Percentiles rank a stretch among this genome's conserved stretches.
These are phyloP conservation scores for Brachystomella parvula DNA, from an alignment of 1,140 invertebrate genomes.

Conservation along the genomic window DNA sequence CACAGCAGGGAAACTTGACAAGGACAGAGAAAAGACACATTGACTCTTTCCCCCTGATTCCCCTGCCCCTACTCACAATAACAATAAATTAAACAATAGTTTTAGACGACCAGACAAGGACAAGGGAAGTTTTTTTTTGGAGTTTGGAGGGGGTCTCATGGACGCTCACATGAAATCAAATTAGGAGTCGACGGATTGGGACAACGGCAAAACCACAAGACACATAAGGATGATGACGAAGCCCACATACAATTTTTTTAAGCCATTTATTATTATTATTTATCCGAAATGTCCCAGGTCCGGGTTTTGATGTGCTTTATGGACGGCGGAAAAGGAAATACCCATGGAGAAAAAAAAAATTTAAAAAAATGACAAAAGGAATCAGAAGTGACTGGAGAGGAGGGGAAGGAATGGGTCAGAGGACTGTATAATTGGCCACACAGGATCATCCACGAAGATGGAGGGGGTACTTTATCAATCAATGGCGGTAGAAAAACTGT, in stretches of 20 bases:
- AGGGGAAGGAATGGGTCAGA: background rate
- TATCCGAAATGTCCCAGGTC: background rate
- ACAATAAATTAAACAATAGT: background rate
- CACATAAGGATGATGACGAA: background rate
- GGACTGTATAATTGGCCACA: background rate
- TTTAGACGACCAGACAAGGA: background rate
- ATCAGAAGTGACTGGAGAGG: background rate
- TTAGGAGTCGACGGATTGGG: background rate
- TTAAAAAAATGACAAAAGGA: constrained; percentile 8
- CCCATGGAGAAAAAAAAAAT: background rate
- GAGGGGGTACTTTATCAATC: background rate
- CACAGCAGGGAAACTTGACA: background rate
- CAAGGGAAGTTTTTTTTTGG: background rate
- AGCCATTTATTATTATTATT: background rate
- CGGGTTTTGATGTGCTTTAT: constrained; percentile 3
- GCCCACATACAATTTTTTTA: background rate
- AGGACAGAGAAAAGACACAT: background rate
- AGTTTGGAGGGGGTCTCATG: background rate
- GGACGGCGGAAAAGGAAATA: background rate
- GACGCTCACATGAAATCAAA: constrained; percentile 1
- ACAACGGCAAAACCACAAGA: background rate
- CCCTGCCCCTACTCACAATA: background rate
- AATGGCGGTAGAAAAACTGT: background rate
- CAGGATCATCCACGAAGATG: background rate
- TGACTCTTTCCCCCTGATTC: background rate